These are phyloP conservation scores for Arrhamphus sclerolepis DNA, from an alignment of 2,797 vertebrate genomes.

Conservation along the genomic window DNA sequence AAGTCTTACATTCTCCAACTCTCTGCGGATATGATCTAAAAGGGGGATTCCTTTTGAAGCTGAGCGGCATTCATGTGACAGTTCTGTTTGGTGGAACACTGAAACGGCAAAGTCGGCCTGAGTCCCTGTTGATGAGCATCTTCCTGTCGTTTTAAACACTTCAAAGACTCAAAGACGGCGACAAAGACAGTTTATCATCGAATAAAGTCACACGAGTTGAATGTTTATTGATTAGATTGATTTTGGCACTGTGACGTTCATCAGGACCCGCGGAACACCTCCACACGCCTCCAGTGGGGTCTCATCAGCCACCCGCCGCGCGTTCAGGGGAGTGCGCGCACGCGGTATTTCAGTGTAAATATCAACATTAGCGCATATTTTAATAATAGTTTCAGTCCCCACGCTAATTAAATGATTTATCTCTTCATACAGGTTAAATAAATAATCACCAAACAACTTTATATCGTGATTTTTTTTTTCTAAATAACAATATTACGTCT, in stretches of 20 bases:
- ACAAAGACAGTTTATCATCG: too few species aligned
- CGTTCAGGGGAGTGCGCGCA: slow-evolving; percentile 26
- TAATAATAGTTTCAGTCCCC: slow-evolving; percentile 17
- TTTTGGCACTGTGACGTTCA: too few species aligned
- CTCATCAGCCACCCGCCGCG: slow-evolving; percentile 35
- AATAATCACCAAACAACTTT: background rate
- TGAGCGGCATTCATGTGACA: slow-evolving; percentile 22
- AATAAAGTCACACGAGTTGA: too few species aligned
- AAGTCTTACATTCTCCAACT: slow-evolving; percentile 67
- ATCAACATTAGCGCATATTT: slow-evolving; percentile 46
- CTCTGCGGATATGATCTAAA: slow-evolving; percentile 49
- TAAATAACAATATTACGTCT: too few species aligned
- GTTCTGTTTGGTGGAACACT: slow-evolving; percentile 29
- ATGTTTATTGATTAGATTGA: too few species aligned
- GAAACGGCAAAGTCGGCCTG: background rate
- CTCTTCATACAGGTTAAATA: slow-evolving; percentile 1
- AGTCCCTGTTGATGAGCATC: too few species aligned
- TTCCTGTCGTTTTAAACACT: too few species aligned
- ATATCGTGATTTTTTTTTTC: background rate
- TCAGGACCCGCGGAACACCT: too few species aligned
- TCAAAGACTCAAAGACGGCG: too few species aligned
- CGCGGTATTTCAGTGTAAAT: slow-evolving; percentile 31
- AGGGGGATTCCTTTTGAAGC: slow-evolving; percentile 32
- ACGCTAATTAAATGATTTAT: slow-evolving; percentile 17
- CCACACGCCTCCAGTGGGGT: too few species aligned